A percentile compares a stretch with the other conserved stretches of the same genome.
Conservation (phyloP, 2,797 vertebrate species). For the Loriculus beryllinus region DNA sequence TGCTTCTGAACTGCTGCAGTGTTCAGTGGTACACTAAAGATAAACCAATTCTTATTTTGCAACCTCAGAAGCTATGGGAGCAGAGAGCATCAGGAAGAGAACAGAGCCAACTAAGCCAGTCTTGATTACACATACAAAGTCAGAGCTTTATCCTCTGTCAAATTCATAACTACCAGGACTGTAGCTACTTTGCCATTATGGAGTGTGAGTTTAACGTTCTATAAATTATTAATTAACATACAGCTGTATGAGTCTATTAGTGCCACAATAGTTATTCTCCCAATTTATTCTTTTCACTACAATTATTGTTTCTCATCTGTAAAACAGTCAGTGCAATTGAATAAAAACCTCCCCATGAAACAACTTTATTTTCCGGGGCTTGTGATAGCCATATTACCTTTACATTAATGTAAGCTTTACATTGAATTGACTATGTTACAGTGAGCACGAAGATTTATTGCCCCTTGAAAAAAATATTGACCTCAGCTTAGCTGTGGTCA, state of each 20-base stretch:
- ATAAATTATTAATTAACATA: background rate
- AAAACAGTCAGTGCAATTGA: background rate
- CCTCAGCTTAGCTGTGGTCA: background rate
- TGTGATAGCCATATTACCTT: background rate
- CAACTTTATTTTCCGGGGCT: background rate
- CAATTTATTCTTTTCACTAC: background rate
- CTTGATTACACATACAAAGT: background rate
- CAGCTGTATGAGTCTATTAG: background rate
- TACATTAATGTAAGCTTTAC: background rate
- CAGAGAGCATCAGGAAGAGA: background rate
- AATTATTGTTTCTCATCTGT: background rate
- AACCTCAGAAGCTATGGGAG: background rate
- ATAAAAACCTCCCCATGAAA: background rate
- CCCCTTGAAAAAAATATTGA: constrained; percentile 5
- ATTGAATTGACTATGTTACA: background rate
- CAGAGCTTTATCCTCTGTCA: background rate
- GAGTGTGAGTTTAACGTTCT: background rate
- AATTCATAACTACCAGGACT: background rate
- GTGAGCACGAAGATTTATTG: background rate
- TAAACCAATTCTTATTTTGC: background rate
- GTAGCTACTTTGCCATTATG: background rate
- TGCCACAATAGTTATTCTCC: background rate
- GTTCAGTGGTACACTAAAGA: background rate
- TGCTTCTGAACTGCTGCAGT: background rate
- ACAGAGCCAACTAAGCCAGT: background rate